A percentile compares a stretch with the other conserved stretches of the same genome.
Conservation (phyloP, 2,797 vertebrate species). For the Bradypodion ventrale region DNA sequence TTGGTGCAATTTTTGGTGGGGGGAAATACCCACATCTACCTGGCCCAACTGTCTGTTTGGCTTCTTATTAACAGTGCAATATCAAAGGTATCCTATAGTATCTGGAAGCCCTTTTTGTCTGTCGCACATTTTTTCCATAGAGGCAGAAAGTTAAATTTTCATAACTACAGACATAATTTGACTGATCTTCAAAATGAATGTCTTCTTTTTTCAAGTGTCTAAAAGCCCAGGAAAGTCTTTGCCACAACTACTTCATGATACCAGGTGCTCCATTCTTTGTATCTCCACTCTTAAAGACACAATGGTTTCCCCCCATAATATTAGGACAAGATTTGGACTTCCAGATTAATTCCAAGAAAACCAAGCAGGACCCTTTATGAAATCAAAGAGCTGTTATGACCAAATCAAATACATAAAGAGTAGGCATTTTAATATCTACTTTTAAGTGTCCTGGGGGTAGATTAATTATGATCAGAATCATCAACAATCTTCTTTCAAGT, state of each 20-base stretch:
- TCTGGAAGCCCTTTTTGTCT: not conserved
- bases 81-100: not conserved
- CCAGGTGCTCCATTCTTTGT: not conserved
- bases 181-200: not conserved
- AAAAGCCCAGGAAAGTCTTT: not conserved
- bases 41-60: not conserved
- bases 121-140: not conserved
- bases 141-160: not conserved
- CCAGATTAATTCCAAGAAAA: not conserved
- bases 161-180: not conserved
- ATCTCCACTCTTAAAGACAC: not conserved
- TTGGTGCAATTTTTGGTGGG: not conserved
- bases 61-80: not conserved
- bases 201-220: not conserved
- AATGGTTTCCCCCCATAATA: not conserved
- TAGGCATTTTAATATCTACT: not conserved
- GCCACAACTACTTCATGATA: not conserved
- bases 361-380: not conserved
- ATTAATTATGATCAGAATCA: too few relatives aligned
- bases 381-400: not conserved
- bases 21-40: not conserved
- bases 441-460: not conserved
- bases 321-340: not conserved
- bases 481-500: not conserved
- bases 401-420: not conserved